Base-by-base conservation (phyloP, 2,888 invertebrate genomes). In the Pherbina coryleti region DNA sequence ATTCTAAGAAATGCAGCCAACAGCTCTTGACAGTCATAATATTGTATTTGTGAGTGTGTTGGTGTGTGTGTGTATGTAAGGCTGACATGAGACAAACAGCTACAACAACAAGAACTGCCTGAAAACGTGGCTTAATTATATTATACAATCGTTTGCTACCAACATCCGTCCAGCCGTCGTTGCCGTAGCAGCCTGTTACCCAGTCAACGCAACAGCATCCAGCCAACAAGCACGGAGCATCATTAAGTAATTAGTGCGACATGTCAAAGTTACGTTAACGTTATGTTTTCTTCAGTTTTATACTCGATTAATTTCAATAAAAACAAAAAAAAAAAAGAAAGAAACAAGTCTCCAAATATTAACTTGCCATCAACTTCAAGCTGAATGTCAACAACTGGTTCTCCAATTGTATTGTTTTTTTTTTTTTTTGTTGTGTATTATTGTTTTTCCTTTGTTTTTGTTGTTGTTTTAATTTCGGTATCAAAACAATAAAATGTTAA, bases 231-330 rank as follows among this genome's bases (percentile, higher is more conserved):
- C n/a, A n/a, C 28, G 64, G 44, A 9, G 55, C 71, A 76, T 84
- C 87, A 87, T 88, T 87, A 85, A 85, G 87, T 88, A 88, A 88
- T 88, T 88, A 88, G 88, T 88, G 86, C 84, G 87, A 88, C 87
- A 88, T 87, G 86, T 84, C 85, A 82, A 81, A 87, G 86, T 86
- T 85, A 86, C 86, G 85, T 88, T 88, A 86, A 77, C 72, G 67
- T 74, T 77, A 77, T 76, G 55, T 70, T 67, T 69, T 78, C 34
- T 69, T 71, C 70, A 64, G 49, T 75, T 77, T 79, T 66, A 75
- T 75, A 78, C 75, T 44, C 79, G 57, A 77, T 79, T 82, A 79
- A 78, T 69, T 67, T 75, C 62, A 64, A 79, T 73, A 76, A 69
- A 76, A 70, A 51, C 25, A 11, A 66, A 76, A 57, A 19, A 51